Evolutionary conservation across 2,797 vertebrate species (phyloP).

Genomic region (Melopsittacus undulatus): DNA sequence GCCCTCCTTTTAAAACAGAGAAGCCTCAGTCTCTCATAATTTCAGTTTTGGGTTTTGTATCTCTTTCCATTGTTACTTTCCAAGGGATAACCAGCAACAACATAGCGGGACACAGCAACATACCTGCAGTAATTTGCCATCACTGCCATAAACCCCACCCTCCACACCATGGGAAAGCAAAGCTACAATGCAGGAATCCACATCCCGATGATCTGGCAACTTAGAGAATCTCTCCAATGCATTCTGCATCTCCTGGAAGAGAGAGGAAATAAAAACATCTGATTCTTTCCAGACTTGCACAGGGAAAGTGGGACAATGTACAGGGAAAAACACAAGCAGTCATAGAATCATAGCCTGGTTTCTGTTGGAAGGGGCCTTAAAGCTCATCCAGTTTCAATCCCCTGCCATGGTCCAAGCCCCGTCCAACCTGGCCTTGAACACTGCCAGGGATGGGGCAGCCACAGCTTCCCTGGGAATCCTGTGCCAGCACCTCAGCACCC

Average conservation of each 20-base stretch:
- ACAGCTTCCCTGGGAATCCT: not conserved
- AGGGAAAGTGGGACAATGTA: not conserved
- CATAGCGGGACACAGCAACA: not conserved
- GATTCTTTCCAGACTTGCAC: not conserved
- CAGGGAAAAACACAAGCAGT: not conserved
- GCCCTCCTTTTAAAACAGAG: not conserved
- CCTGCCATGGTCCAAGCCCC: not conserved
- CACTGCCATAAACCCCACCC: constrained; percentile 90
- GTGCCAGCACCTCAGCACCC: not conserved
- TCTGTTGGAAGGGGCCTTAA: not conserved
- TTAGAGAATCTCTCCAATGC: constrained; percentile 84
- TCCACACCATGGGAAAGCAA: constrained; percentile 95
- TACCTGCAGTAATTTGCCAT: constrained; percentile 91
- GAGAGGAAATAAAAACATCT: not conserved
- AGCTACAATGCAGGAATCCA: constrained; percentile 90
- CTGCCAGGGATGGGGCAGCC: not conserved
- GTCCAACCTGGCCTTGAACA: not conserved
- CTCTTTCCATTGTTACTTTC: not conserved
- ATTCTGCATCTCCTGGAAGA: constrained; percentile 83
- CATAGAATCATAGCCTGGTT: not conserved
- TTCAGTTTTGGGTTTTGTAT: not conserved
- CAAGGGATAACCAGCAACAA: not conserved
- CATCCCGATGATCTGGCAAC: constrained; percentile 75
- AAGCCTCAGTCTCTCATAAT: not conserved
- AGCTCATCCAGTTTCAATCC: not conserved